A percentile compares a stretch with the other conserved stretches of the same genome.
These are phyloP conservation scores for Rousettus madagascariensis DNA, from an alignment of 2,797 vertebrate genomes.

Conservation along the genomic window DNA sequence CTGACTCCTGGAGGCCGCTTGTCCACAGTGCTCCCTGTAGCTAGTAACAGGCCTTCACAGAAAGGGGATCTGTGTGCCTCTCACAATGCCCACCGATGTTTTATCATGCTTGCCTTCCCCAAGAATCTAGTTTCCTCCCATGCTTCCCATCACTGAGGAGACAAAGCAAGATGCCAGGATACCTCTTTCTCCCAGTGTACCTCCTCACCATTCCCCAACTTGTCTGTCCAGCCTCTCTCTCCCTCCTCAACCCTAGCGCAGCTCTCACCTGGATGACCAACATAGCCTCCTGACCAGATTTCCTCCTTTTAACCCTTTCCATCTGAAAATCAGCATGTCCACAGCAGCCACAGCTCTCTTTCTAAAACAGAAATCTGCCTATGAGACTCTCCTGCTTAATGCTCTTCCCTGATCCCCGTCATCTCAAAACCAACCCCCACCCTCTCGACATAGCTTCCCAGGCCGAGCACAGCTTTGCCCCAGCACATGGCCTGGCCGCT, in stretches of 20 bases:
- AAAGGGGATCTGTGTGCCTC: not conserved
- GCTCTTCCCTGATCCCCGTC: not conserved
- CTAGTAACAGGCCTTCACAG: not conserved
- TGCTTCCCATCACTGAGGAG: not conserved
- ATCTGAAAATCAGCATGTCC: not conserved
- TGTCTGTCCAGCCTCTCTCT: not conserved
- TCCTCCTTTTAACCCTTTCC: not conserved
- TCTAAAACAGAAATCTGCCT: not conserved
- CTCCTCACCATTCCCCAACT: not conserved
- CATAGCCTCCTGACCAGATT: not conserved
- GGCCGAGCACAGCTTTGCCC: not conserved
- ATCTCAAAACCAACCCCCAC: not conserved
- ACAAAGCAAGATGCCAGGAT: not conserved
- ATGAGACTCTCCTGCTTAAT: accelerated
- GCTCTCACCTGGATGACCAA: not conserved
- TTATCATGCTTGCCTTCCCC: not conserved
- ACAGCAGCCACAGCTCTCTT: not conserved
- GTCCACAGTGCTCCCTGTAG: not conserved
- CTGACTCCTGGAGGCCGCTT: not conserved
- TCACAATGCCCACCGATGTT: not conserved
- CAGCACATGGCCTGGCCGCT: not conserved
- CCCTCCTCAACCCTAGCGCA: not conserved
- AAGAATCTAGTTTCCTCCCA: not conserved
- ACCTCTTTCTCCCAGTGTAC: accelerated
- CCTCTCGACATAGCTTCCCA: not conserved